Conservation (phyloP, 2,113 vertebrate genomes). For the Anolis sagrei region DNA sequence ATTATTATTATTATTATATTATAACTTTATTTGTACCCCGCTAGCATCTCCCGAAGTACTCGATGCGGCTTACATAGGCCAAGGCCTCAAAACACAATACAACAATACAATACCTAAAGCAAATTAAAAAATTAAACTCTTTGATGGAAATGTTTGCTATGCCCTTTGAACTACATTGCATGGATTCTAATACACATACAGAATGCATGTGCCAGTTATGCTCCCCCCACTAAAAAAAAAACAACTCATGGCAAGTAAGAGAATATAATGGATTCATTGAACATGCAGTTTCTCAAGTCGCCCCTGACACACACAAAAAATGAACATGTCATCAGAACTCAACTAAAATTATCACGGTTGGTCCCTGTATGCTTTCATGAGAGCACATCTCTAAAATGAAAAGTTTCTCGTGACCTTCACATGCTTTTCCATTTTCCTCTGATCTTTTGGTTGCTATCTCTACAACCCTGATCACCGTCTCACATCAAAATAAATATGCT, state of each 20-base stretch:
- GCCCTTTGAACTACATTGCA: background rate
- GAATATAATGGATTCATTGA: constrained; percentile 17
- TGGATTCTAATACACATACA: constrained; percentile 5
- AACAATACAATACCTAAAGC: too few relatives aligned
- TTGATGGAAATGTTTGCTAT: background rate
- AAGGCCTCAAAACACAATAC: too few relatives aligned
- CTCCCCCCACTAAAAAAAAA: too few relatives aligned
- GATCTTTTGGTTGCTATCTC: background rate
- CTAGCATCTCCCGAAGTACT: too few relatives aligned
- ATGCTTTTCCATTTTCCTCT: background rate
- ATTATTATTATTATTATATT: too few relatives aligned
- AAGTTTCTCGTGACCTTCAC: background rate
- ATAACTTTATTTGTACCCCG: too few relatives aligned
- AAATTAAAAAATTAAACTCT: background rate
- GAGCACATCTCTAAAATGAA: background rate
- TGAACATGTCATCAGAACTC: background rate
- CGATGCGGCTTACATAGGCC: too few relatives aligned
- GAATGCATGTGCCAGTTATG: too few relatives aligned
- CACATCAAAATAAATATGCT: background rate
- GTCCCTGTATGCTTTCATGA: background rate
- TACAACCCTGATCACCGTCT: background rate
- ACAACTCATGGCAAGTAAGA: background rate
- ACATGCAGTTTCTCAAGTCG: too few relatives aligned
- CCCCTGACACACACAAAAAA: too few relatives aligned
- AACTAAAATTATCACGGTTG: background rate